Evolutionary conservation across 2,888 invertebrate species (phyloP), one percentile per base, ranked within the genome.

Genomic region (Platerodrilus igneus): DNA sequence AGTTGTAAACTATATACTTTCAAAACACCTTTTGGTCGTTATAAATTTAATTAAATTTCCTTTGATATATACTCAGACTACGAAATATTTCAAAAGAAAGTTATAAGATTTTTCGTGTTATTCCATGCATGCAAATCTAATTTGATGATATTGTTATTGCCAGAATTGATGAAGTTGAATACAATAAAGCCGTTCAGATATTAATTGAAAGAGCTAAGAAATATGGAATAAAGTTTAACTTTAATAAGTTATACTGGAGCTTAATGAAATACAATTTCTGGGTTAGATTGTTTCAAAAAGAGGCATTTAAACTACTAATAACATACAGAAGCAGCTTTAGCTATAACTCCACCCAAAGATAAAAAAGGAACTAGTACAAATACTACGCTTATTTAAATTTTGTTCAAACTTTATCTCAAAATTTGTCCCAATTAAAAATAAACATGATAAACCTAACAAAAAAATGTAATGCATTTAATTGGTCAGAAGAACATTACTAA

Each of bases 381-480:
- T 48, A 8, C 22, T 47, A n/a, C n/a, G 48, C 44, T 6, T 44
- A 47, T 46, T 8, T 41, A 18, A 48, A 37, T 11, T 48, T 20
- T 25, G n/a, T 40, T 18, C 19, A 25, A 9, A 37, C 37, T 30
- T 42, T 48, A 29, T 10, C 42, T 5, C 48, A 42, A 5, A 42
- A 39, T 25, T 20, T 45, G 2, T 26, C 47, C 9, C 13, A 37
- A 10, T 30, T 26, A 3, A 44, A 39, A 9, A 21, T 19, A n/a
- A 7, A 9, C 4, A 4, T 43, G 15, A 20, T 34, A 21, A n/a
- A 39, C 14, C 11, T 44, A 16, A 29, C 30, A 3, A 14, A 25
- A 10, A 44, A 39, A 17, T 27, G 39, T 16, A 14, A 11, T 74
- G 75, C 57, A 77, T 77, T 6, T 75, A 70, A 23, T 68, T 68